A percentile compares a stretch with the other conserved stretches of the same genome.
Conservation (phyloP, 2,113 vertebrate genomes). For the Carettochelys insculpta region DNA sequence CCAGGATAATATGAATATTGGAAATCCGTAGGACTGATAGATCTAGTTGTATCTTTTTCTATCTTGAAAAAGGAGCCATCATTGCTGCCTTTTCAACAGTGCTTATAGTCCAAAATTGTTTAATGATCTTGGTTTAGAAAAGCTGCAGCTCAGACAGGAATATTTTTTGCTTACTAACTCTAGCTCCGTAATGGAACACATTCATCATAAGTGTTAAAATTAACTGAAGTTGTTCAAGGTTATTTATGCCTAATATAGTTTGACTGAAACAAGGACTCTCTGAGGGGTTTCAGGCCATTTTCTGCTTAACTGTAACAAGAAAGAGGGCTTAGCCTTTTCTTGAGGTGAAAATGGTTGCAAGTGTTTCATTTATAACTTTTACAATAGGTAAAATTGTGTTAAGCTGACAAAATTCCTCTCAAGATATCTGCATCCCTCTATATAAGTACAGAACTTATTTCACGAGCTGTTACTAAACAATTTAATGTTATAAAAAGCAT, state of each 20-base stretch:
- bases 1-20: not conserved
- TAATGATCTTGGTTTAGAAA: conserved; percentile 30
- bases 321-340: not conserved
- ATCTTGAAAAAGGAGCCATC: not conserved
- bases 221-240: conserved; percentile 44
- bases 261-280: not conserved
- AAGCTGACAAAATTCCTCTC: conserved; percentile 27
- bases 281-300: not conserved
- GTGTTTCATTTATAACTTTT: not conserved
- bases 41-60: not conserved
- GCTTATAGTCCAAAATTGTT: conserved; percentile 24
- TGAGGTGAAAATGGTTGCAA: not conserved
- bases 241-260: conserved; percentile 21
- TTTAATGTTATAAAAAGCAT: not conserved
- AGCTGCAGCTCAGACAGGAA: conserved; percentile 11
- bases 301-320: not conserved
- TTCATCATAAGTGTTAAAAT: conserved; percentile 35
- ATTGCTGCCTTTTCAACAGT: not conserved
- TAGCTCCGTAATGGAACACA: not conserved
- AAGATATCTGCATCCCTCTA: not conserved
- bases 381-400: not conserved
- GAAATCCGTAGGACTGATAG: not conserved
- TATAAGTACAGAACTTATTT: not conserved
- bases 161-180: conserved; percentile 38
- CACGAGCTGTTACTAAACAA: not conserved